These are phyloP conservation scores for Chelon labrosus DNA, from an alignment of 2,797 vertebrate species.

Conservation along the genomic window DNA sequence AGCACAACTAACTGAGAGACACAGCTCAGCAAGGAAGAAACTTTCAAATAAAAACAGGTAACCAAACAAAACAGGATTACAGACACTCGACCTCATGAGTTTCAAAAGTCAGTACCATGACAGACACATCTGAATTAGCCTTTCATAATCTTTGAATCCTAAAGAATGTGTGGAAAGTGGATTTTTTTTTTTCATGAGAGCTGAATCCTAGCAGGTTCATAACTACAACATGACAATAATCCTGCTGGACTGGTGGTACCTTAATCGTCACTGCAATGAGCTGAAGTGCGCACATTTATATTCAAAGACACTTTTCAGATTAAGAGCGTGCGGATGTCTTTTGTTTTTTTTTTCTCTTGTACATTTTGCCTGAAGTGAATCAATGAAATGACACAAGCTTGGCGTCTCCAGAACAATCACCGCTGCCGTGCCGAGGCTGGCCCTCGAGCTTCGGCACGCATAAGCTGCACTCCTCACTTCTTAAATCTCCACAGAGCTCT, in stretches of 20 bases:
- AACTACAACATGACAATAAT: constrained; percentile 13
- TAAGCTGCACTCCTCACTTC: constrained; percentile 52
- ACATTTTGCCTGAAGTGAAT: constrained; percentile 66
- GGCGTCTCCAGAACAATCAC: constrained; percentile 43
- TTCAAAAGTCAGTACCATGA: too few relatives aligned
- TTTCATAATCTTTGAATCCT: constrained; percentile 15
- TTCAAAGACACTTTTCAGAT: constrained; percentile 43
- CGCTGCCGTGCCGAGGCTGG: constrained; percentile 26
- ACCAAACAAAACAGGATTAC: too few relatives aligned
- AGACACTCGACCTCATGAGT: too few relatives aligned
- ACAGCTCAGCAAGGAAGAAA: too few relatives aligned
- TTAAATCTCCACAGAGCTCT: constrained; percentile 67
- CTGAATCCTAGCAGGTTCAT: constrained; percentile 7
- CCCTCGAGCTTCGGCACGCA: constrained; percentile 50
- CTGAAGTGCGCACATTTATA: background rate
- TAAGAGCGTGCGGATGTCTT: constrained; percentile 42
- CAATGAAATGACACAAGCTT: constrained; percentile 54
- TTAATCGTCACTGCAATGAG: background rate
- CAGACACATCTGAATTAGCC: too few relatives aligned
- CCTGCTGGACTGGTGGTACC: background rate
- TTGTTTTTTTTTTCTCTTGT: constrained; percentile 13
- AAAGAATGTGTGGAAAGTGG: background rate
- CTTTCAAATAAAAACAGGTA: too few relatives aligned
- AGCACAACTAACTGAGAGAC: too few relatives aligned
- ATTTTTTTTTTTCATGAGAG: background rate